Base-by-base conservation (phyloP, 1,140 invertebrate species). In the Mesaphorura yosii region DNA sequence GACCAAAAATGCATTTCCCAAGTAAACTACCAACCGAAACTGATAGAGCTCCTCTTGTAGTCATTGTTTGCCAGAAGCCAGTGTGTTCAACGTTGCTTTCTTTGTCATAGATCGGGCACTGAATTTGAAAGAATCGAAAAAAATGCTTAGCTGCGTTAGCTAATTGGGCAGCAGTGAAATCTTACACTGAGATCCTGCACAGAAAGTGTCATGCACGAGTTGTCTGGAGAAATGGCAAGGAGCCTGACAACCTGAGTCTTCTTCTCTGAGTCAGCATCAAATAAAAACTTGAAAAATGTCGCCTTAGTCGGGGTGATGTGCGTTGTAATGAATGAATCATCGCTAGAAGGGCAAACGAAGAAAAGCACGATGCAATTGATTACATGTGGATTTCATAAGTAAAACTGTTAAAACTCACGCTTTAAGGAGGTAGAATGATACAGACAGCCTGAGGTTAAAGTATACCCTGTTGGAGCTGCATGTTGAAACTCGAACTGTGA, bases 41-140 rank as follows among this genome's bases (percentile, higher is more conserved):
- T 0, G 60, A 57, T 41, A 62, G 51, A 19, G 56, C 60, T 4
- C 46, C 56, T 1, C 22, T 48, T 7, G 29, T 41, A 3, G 60
- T 50, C 56, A 62, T 58, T 7, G 60, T 62, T 40, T 62, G 60
- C 56, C 57, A 62, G 0, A 56, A 25, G 6, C 60, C 60, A 27
- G 51, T 22, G 27, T 50, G 54, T 22, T 39, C 10, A 20, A 62
- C 48, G 31, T 57, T 62, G 15, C 6, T 19, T 48, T 62, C 55
- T 20, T 56, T 20, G 34, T 58, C 45, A 26, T 34, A 57, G 10
- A 62, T 34, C 2, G 60, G 60, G 48, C 60, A 62, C 56, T 53
- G n/a, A 49, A 53, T 51, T 14, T 19, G 12, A 46, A 40, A 40
- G 23, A 6, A 46, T 25, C 12, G 28, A 12, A 46, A 10, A 12